Evolutionary conservation across 1,140 invertebrate species (phyloP), one percentile per base, ranked within the genome.

Genomic region (Drosophila ficusphila): DNA sequence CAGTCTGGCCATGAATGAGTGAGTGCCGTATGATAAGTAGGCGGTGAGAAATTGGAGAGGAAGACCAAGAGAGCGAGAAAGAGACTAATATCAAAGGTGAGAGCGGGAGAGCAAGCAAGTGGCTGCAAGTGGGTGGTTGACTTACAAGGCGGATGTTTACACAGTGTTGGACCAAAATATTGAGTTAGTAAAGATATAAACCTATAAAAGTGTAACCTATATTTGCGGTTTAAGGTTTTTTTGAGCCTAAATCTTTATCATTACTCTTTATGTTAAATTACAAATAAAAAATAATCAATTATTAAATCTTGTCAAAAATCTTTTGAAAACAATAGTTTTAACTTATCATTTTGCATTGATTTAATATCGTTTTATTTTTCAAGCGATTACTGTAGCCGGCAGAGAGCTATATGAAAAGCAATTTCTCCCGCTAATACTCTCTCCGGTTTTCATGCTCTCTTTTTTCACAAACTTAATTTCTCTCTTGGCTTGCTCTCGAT

Each of bases 1-100:
- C 34, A 68, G 81, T 81, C 81, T 81, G 75, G 82, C 76, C 62
- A 86, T 86, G 81, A 86, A 86, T 86, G 81, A 86, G 68, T 88
- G 68, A 86, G 64, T 86, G 76, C 56, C 76, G 60, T 79, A 38
- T 76, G 68, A 81, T 71, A 85, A 81, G 81, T 85, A 72, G 81
- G 81, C 72, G 81, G 76, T 47, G 38, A 76, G 73, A 51, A 70
- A 65, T 54, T 33, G 49, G 16, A 62, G 21, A 33, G 16, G 31
- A 12, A 46, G 49, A 47, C 60, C 38, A 2, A 41, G 34, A 41
- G 31, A 41, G 21, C 36, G 46, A 49, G 6, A 36, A 33, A 54
- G 42, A 33, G 33, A 33, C n/a, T n/a, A n/a, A n/a, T n/a, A n/a
- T n/a, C n/a, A n/a, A n/a, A n/a, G n/a, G 47, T 25, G 27, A 33